A percentile compares a stretch with the other conserved stretches of the same genome.
These are phyloP conservation scores for Calyptommatus sinebrachiatus DNA, from an alignment of 2,113 vertebrate genomes.

Conservation along the genomic window DNA sequence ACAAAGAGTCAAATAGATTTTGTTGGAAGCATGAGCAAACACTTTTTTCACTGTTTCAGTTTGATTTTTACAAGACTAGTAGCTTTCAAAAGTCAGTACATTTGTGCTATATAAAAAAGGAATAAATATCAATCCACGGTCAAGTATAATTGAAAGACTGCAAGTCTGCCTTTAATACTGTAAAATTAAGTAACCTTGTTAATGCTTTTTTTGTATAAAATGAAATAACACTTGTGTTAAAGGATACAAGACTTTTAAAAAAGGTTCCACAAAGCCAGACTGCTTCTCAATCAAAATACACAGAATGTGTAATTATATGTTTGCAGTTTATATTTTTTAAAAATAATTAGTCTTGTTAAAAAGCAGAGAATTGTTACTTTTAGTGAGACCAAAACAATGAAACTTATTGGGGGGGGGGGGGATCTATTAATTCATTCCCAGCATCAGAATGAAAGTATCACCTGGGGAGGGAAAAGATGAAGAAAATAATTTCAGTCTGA, in stretches of 20 bases:
- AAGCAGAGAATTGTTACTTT: neutral
- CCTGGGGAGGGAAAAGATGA: conserved; percentile 32
- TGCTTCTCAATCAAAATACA: conserved; percentile 5
- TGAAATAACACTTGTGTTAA: conserved; percentile 35
- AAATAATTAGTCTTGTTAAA: conserved; percentile 4
- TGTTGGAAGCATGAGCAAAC: neutral
- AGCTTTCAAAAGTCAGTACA: conserved; percentile 32
- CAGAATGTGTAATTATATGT: neutral
- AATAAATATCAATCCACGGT: neutral
- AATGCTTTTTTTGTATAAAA: conserved; percentile 49
- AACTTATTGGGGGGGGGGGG: neutral
- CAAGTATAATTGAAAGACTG: conserved; percentile 18
- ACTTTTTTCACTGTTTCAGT: conserved; percentile 7
- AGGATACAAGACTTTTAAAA: conserved; percentile 40
- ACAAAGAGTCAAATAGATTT: neutral
- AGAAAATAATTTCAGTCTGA: conserved; percentile 55
- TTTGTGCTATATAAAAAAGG: too few relatives aligned
- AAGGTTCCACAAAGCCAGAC: conserved; percentile 14
- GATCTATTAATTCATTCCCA: conserved; percentile 21
- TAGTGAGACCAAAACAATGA: conserved; percentile 9
- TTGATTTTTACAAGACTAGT: conserved; percentile 14
- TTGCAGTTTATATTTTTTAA: conserved; percentile 9
- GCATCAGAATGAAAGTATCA: conserved; percentile 50
- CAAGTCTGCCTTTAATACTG: conserved; percentile 48
- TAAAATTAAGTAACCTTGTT: conserved; percentile 54